phyloP scores from a whole-genome alignment of 2,113 vertebrate species.

The Oryctolagus cuniculus region mOryCun1.1 NC_091436.1:68440501-68441000 shows the following conservation, averaged over 20 bases:
- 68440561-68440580: neutral
- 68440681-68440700: conserved; percentile 36
- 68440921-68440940: neutral
- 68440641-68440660: conserved; percentile 42
- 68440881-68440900: neutral
- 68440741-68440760: neutral
- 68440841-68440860: neutral
- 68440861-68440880: neutral
- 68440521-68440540: conserved; percentile 13
- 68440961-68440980: neutral
- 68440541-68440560: conserved; percentile 30
- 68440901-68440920: neutral
- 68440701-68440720: neutral
- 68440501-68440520: too few relatives aligned
- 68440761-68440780: conserved; percentile 47
- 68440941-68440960: neutral
- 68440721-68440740: conserved; percentile 45
- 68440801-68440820: neutral
- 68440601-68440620: neutral
- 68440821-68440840: neutral
- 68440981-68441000: too few relatives aligned
- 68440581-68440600: neutral
- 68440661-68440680: conserved; percentile 37
- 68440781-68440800: neutral
- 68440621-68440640: conserved; percentile 11